phyloP scores from a whole-genome alignment of 2,113 vertebrate genomes.

The Heterocephalus glaber region DNA sequence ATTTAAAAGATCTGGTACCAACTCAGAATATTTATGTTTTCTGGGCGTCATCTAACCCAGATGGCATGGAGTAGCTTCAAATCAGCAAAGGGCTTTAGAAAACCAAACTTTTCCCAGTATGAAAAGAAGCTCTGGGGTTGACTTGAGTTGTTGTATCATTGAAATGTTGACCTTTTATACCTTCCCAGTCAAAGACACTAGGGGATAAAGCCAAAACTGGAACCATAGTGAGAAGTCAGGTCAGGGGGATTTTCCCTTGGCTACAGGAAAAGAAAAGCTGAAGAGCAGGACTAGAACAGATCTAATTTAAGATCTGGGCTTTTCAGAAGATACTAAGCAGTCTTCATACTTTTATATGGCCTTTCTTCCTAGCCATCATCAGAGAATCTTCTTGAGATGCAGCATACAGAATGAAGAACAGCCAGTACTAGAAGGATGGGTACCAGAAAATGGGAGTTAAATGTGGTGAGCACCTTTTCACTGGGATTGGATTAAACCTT shows the following conservation, averaged over 20 bases:
- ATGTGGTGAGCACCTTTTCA: not conserved
- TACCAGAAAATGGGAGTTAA: not conserved
- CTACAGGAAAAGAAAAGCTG: not conserved
- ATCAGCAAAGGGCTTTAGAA: not conserved
- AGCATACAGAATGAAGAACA: not conserved
- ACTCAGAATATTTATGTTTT: slow-evolving; percentile 55
- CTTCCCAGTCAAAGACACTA: not conserved
- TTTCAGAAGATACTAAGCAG: not conserved
- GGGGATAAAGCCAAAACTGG: not conserved
- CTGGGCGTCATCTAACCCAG: not conserved
- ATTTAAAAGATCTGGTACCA: not conserved
- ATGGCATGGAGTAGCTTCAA: not conserved
- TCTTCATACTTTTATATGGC: not conserved
- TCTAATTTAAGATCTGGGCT: slow-evolving; percentile 10
- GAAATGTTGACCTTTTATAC: not conserved
- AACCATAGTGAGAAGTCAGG: not conserved
- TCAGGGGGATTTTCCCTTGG: slow-evolving; percentile 29
- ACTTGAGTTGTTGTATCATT: not conserved
- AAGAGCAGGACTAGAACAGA: not conserved
- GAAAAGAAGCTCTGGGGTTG: not conserved
- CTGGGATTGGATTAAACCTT: not conserved
- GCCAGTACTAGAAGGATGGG: not conserved
- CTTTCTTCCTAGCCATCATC: not conserved
- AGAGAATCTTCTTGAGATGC: not conserved
- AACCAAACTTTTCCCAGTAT: not conserved